Evolutionary conservation across 1,140 invertebrate genomes (phyloP), one percentile per base, ranked within the genome.

Genomic region (Saccostrea cuccullata): DNA sequence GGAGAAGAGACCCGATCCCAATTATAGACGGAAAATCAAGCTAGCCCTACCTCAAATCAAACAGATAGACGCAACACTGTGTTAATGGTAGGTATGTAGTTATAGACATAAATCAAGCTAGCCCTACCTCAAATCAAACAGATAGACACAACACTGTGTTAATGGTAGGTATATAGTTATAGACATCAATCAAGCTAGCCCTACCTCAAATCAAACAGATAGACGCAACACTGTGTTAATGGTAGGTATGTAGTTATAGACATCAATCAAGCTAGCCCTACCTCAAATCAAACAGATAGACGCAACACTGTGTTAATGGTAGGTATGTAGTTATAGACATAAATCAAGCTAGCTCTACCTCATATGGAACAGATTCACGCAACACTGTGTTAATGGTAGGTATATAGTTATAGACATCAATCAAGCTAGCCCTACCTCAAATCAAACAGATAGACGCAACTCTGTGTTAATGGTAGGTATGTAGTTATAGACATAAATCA

Each of bases 41-140:
- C 94, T 99, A 64, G 96, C 97, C 12, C 95, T 99, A 30, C 98
- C 98, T 0, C 97, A 97, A 93, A 95, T 99, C 30, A 96, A 96
- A 84, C 98, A 99, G 95, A 98, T 99, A 90, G 99, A 99, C 96
- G 98, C 99, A 11, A 99, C 98, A 9, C 64, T 94, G 47, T 88
- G 86, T 86, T 47, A 47, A 47, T 47, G 47, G 47, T 47, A 47
- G 47, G 47, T 47, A 47, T 47, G 47, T 47, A 47, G 9, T 90
- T 99, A 99, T 93, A 95, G 99, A 89, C 96, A 98, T 90, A 99
- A 99, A 95, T 99, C 26, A 99, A 98, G 95, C 94, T 99, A 64
- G 96, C 97, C 12, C 95, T 99, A 30, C 98, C 98, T 0, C 97
- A 97, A 93, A 95, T 99, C 36, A 47, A 47, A 47, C 47, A 47